Conservation (phyloP, 2,888 invertebrate genomes). For the Acanthosepion pharaonis region DNA sequence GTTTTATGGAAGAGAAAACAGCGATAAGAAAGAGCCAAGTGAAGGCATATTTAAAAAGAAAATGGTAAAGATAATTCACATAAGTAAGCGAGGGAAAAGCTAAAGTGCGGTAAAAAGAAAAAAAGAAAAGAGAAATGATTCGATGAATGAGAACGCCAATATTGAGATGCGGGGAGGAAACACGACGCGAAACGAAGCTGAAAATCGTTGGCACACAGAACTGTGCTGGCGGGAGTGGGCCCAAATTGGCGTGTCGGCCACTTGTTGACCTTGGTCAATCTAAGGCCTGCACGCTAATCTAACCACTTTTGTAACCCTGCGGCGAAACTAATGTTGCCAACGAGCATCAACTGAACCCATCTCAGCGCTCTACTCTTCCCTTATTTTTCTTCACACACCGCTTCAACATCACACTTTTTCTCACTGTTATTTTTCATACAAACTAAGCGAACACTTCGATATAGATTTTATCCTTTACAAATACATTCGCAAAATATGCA, state of each 20-base stretch:
- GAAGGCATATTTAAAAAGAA: not conserved
- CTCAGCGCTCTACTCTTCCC: not conserved
- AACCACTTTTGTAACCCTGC: conserved; percentile 37
- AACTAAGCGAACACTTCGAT: not conserved
- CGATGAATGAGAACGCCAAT: not conserved
- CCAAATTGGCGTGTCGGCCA: conserved; percentile 45
- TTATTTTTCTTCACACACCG: not conserved
- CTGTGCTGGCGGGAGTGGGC: conserved; percentile 24
- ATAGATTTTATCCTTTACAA: not conserved
- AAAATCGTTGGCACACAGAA: conserved; percentile 33
- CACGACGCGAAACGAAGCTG: not conserved
- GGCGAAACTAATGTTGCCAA: conserved; percentile 33
- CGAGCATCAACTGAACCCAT: conserved; percentile 33
- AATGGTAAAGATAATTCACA: not conserved
- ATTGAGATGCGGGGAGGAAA: not conserved
- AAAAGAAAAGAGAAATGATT: not conserved
- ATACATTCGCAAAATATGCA: not conserved
- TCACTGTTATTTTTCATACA: not conserved
- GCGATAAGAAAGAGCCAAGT: not conserved
- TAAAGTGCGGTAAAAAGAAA: not conserved
- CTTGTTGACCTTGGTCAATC: conserved; percentile 46
- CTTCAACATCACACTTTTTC: not conserved
- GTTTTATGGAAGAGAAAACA: not conserved
- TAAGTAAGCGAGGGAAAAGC: not conserved
- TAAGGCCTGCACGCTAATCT: conserved; percentile 39